Conservation (phyloP, 2,113 vertebrate species). For the Phasianus colchicus region DNA sequence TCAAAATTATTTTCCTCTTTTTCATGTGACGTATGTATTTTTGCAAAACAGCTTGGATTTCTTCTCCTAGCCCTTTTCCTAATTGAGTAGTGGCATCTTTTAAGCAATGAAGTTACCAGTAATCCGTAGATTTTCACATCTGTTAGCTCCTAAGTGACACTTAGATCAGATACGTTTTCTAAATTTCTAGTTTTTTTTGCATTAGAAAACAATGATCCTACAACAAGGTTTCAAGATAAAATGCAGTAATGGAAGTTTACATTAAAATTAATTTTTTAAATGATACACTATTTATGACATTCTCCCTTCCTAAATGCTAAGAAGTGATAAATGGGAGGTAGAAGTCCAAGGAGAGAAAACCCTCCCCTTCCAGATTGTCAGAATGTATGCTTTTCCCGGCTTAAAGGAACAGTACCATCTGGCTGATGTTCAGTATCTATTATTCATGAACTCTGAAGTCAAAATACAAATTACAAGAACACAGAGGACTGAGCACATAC, state of each 20-base stretch:
- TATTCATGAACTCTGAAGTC: neutral
- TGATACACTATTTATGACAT: neutral
- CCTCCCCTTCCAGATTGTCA: too few relatives aligned
- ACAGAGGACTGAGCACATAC: neutral
- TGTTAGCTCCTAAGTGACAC: neutral
- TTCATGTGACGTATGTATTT: neutral
- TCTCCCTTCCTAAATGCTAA: neutral
- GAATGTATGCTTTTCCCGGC: neutral
- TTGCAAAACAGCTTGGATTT: neutral
- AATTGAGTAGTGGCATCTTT: neutral
- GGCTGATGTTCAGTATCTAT: neutral
- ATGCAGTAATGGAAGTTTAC: neutral
- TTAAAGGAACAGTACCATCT: neutral
- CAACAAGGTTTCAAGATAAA: neutral
- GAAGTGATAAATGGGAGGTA: neutral
- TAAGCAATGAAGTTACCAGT: neutral
- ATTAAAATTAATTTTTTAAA: neutral
- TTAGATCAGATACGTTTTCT: neutral
- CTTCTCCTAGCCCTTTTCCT: neutral
- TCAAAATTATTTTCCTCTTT: neutral
- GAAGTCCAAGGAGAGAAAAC: neutral
- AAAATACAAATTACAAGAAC: neutral
- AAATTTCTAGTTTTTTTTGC: neutral
- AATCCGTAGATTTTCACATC: neutral
- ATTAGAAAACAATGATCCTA: neutral